These are phyloP conservation scores for Coleophora deauratella DNA, from an alignment of 2,888 invertebrate species.

Conservation along the genomic window DNA sequence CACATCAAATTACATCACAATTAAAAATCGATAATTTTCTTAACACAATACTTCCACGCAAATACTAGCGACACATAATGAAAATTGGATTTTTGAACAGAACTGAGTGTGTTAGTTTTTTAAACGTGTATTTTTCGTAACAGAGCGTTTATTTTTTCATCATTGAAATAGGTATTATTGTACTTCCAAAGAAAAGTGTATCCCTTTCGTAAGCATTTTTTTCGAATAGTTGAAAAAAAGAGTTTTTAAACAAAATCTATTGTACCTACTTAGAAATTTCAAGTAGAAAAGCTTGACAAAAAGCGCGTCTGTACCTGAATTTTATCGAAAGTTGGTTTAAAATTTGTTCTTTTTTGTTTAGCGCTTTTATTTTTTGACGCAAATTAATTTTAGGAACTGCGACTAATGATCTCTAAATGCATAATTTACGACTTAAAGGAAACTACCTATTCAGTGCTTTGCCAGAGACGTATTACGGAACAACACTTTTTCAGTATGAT, in stretches of 20 bases:
- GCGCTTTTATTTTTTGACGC: not conserved
- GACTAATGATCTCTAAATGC: conserved; percentile 28
- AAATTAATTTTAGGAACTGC: not conserved
- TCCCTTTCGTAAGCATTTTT: no score
- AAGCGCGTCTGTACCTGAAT: conserved; percentile 11
- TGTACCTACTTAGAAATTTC: no score
- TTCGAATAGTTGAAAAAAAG: no score
- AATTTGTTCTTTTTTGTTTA: not conserved
- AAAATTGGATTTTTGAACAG: conserved; percentile 21
- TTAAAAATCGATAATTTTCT: no score
- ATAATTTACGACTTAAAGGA: conserved; percentile 15
- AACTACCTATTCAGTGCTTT: not conserved
- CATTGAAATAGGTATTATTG: conserved; percentile 39
- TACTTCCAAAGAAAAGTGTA: conserved; percentile 23
- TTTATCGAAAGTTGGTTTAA: not conserved
- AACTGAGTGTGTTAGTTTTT: conserved; percentile 45
- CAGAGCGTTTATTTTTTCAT: conserved; percentile 64
- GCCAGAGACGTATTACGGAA: no score
- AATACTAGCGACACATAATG: conserved; percentile 32
- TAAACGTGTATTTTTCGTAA: conserved; percentile 41
- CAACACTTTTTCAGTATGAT: no score
- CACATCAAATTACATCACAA: no score
- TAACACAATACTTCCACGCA: conserved; percentile 44
- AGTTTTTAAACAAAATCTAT: no score
- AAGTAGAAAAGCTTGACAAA: not conserved